A percentile compares a stretch with the other conserved stretches of the same genome.
Evolutionary conservation across 2,113 vertebrate genomes (phyloP).

Genomic region (Chloropsis cyanopogon): DNA sequence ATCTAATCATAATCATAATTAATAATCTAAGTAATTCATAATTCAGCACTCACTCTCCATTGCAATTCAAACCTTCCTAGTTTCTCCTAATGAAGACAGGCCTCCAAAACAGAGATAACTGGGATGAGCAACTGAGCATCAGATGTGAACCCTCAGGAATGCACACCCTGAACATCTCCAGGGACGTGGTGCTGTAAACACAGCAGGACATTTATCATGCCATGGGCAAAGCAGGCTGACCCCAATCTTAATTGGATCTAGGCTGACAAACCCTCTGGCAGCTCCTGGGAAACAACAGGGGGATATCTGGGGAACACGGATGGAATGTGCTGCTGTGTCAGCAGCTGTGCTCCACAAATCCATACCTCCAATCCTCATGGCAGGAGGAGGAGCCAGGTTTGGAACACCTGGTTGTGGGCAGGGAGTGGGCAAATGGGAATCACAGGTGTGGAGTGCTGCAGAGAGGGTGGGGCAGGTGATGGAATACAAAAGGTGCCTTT

Average conservation of each 20-base stretch:
- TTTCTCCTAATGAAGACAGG: neutral
- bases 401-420: neutral
- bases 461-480: neutral
- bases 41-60: neutral
- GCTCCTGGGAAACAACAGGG: neutral
- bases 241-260: constrained; percentile 17
- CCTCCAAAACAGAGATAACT: neutral
- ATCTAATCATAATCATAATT: neutral
- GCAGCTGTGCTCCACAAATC: neutral
- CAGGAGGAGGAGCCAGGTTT: neutral
- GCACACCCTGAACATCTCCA: neutral
- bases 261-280: neutral
- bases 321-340: neutral
- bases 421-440: fast-evolving
- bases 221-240: neutral
- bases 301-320: neutral
- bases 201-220: neutral
- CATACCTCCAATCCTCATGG: neutral
- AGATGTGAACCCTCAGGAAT: neutral
- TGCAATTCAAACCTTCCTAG: neutral
- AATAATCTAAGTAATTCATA: neutral
- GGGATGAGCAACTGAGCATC: neutral
- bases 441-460: fast-evolving
- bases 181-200: neutral
- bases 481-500: neutral